Evolutionary conservation across 1,140 invertebrate species (phyloP).

Genomic region (Apis dorsata): DNA sequence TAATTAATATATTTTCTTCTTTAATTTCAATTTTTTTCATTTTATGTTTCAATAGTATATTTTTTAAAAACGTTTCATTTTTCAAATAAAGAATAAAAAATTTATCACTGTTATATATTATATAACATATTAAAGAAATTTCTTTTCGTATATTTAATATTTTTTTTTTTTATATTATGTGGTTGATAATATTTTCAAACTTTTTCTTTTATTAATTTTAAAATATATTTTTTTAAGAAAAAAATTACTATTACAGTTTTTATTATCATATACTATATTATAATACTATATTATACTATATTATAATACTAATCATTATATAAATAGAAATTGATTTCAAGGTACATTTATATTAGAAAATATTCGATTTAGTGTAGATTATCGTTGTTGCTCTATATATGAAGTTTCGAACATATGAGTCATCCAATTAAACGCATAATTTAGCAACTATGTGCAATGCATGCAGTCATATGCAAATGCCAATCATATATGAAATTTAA

Average conservation of each 20-base stretch:
- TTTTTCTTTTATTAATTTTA: too few relatives aligned
- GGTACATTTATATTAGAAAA: background rate
- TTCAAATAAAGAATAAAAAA: too few relatives aligned
- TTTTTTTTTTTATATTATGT: too few relatives aligned
- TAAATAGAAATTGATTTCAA: background rate
- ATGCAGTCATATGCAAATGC: background rate
- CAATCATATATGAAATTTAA: background rate
- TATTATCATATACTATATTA: background rate
- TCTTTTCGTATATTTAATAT: too few relatives aligned
- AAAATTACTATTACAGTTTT: background rate
- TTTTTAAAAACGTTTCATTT: too few relatives aligned
- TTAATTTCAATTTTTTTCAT: too few relatives aligned
- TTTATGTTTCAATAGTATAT: too few relatives aligned
- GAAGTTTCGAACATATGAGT: conserved; percentile 23
- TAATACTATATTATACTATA: too few relatives aligned
- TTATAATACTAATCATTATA: background rate
- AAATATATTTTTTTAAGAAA: background rate
- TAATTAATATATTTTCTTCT: too few relatives aligned
- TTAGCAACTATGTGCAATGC: background rate
- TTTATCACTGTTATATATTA: too few relatives aligned
- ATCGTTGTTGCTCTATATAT: background rate
- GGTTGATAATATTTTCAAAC: too few relatives aligned
- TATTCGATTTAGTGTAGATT: conserved; percentile 5
- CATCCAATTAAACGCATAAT: conserved; percentile 31
- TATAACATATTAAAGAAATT: too few relatives aligned